phyloP scores from a whole-genome alignment of 1,140 invertebrate species.

The Diorhabda sublineata region DNA sequence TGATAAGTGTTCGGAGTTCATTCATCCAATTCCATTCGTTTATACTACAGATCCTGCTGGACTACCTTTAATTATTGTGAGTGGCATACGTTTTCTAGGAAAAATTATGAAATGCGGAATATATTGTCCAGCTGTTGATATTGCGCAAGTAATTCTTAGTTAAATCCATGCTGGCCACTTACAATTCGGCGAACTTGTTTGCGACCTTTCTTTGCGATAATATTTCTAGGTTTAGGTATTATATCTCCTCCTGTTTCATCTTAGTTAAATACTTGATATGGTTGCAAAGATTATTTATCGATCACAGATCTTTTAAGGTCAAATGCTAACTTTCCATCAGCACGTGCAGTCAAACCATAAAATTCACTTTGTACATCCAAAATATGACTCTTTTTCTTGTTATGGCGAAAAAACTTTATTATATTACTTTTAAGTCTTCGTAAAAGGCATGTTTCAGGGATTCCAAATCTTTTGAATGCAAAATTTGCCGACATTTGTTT shows the following conservation, averaged over 20 bases:
- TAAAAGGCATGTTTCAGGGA: slow-evolving; percentile 11
- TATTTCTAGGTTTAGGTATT: slow-evolving; percentile 13
- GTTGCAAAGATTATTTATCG: background rate
- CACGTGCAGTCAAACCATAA: slow-evolving; percentile 26
- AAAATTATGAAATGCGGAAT: slow-evolving; percentile 1
- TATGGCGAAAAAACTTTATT: slow-evolving; percentile 17
- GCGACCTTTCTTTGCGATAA: slow-evolving; percentile 44
- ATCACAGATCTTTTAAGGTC: slow-evolving; percentile 8
- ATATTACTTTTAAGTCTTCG: slow-evolving; percentile 8
- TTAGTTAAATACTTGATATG: background rate
- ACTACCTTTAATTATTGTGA: background rate
- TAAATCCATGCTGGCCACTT: too few relatives aligned
- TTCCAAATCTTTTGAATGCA: background rate
- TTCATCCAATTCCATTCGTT: slow-evolving; percentile 36
- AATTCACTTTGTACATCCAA: slow-evolving; percentile 25
- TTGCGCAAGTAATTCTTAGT: slow-evolving; percentile 13
- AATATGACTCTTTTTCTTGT: slow-evolving; percentile 23
- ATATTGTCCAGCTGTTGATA: slow-evolving; percentile 34
- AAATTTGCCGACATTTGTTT: background rate
- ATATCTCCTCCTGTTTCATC: too few relatives aligned
- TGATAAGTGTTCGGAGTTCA: slow-evolving; percentile 22
- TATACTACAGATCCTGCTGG: slow-evolving; percentile 32
- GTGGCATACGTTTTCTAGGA: background rate
- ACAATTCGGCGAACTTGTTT: slow-evolving; percentile 38
- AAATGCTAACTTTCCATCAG: slow-evolving; percentile 27